Evolutionary conservation across 2,888 invertebrate genomes (phyloP).

Genomic region (Kuschelorhynchus macadamiae): DNA sequence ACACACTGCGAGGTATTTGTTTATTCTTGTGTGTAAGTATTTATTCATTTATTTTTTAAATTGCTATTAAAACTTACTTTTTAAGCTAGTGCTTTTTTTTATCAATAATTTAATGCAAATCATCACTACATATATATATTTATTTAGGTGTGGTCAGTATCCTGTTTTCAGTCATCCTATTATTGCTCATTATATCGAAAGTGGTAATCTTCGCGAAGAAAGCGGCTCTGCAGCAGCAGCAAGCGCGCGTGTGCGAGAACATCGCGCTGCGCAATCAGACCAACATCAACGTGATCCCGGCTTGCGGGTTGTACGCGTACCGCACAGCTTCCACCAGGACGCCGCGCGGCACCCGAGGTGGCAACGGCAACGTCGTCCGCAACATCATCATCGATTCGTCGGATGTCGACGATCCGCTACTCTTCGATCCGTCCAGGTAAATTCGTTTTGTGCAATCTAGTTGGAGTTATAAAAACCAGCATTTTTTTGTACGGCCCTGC

Average conservation of each 20-base stretch:
- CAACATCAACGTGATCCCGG: conserved; percentile 56
- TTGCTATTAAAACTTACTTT: too few relatives aligned
- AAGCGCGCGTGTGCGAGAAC: conserved; percentile 53
- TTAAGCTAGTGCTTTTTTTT: too few relatives aligned
- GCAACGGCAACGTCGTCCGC: conserved; percentile 40
- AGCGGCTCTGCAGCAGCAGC: conserved; percentile 53
- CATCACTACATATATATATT: too few relatives aligned
- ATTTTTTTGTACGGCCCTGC: too few relatives aligned
- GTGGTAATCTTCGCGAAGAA: conserved; percentile 65
- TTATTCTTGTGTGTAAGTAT: conserved; percentile 66
- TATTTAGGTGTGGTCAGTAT: conserved; percentile 64
- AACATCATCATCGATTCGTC: conserved; percentile 57
- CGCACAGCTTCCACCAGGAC: conserved; percentile 50
- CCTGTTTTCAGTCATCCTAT: conserved; percentile 63
- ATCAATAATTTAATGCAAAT: too few relatives aligned
- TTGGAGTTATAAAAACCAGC: too few relatives aligned
- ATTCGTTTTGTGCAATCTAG: background rate
- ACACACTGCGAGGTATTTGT: conserved; percentile 63
- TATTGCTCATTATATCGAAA: conserved; percentile 64
- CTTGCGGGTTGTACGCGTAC: conserved; percentile 56
- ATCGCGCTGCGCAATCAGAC: conserved; percentile 55
- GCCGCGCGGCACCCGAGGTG: too few relatives aligned
- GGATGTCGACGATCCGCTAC: conserved; percentile 61
- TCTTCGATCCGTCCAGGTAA: conserved; percentile 52
- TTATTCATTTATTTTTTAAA: too few relatives aligned